Evolutionary conservation across 1,140 invertebrate genomes (phyloP).

Genomic region (Drosophila yakuba): DNA sequence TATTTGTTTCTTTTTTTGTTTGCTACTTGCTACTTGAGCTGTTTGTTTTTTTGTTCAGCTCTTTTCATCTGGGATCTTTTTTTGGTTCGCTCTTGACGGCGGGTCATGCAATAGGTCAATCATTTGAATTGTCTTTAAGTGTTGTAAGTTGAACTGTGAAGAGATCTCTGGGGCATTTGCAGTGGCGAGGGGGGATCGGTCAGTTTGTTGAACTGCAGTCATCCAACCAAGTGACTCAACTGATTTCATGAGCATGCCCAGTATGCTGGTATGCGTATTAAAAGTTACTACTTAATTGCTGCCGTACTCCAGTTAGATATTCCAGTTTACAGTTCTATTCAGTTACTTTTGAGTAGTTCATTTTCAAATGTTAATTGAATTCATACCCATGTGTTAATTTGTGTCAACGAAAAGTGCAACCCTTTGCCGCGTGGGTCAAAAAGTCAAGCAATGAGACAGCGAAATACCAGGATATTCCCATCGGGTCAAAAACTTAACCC

Average conservation of each 20-base stretch:
- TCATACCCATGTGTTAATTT: background rate
- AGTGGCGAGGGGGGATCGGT: background rate
- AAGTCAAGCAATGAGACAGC: constrained; percentile 19
- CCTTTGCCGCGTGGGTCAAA: constrained; percentile 2
- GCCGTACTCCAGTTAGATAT: background rate
- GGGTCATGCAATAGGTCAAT: constrained; percentile 78
- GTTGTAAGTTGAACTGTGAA: constrained; percentile 62
- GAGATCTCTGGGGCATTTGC: constrained; percentile 9
- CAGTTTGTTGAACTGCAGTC: constrained; percentile 39
- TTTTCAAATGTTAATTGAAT: background rate
- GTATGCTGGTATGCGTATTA: background rate
- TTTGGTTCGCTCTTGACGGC: constrained; percentile 28
- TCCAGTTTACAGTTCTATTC: background rate
- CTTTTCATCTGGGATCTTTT: constrained; percentile 30
- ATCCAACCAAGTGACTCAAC: constrained; percentile 7
- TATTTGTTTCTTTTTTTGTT: constrained; percentile 13
- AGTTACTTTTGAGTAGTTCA: background rate
- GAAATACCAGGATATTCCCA: constrained; percentile 18
- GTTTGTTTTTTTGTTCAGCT: constrained; percentile 3
- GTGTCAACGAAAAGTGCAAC: constrained; percentile 13
- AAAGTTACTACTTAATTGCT: background rate
- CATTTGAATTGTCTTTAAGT: constrained; percentile 81
- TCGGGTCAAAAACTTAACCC: constrained; percentile 7
- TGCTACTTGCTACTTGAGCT: constrained; percentile 17
- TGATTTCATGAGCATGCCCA: background rate